Percentiles rank a stretch among this genome's conserved stretches.
phyloP scores from a whole-genome alignment of 2,888 invertebrate genomes.

The Scaptomyza flava region DNA sequence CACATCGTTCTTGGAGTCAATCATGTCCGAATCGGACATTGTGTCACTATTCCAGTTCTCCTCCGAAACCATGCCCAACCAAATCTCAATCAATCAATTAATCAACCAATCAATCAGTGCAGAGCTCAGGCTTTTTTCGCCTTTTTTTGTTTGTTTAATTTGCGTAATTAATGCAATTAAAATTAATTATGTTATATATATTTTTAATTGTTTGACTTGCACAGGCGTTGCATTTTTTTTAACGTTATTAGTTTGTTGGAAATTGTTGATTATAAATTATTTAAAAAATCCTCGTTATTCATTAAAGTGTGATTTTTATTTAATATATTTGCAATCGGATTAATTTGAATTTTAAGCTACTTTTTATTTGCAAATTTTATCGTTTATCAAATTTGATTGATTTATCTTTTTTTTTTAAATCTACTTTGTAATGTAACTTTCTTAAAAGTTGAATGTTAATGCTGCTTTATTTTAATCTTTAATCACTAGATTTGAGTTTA shows the following conservation, averaged over 20 bases:
- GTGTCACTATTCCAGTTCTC: conserved; percentile 83
- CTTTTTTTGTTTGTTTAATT: neutral
- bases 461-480: neutral
- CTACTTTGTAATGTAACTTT: neutral
- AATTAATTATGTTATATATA: neutral
- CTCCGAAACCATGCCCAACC: conserved; percentile 82
- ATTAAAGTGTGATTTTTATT: neutral
- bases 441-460: neutral
- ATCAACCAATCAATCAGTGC: neutral
- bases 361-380: neutral
- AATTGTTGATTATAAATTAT: neutral
- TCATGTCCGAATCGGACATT: conserved; percentile 86
- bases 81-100: neutral
- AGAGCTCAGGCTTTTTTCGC: neutral
- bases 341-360: neutral
- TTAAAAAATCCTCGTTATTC: neutral
- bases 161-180: neutral
- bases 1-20: conserved; percentile 85
- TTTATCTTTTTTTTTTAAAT: neutral
- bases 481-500: too few relatives aligned
- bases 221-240: neutral
- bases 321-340: neutral
- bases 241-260: neutral
- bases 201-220: neutral
- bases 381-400: too few relatives aligned